Conservation (phyloP, 2,888 invertebrate genomes). For the Axea sp. region DNA sequence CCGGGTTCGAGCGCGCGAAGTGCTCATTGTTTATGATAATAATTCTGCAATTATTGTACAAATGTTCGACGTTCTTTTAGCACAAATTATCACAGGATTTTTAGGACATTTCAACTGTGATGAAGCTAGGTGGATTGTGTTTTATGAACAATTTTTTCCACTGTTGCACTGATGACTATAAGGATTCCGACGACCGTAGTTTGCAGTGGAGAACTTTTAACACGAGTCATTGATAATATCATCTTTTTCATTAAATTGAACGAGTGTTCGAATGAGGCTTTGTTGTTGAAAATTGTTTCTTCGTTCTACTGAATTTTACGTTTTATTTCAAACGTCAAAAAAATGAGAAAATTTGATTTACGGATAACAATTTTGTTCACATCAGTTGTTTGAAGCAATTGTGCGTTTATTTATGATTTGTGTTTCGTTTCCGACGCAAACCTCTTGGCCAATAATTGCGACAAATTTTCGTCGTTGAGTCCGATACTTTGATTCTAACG, state of each 20-base stretch:
- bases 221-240: no score
- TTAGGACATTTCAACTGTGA: conserved; percentile 32
- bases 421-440: background rate
- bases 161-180: conserved; percentile 22
- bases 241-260: no score
- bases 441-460: conserved; percentile 4
- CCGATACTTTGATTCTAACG: conserved; percentile 51
- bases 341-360: no score
- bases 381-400: no score
- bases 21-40: conserved; percentile 45
- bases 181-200: no score
- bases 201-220: no score
- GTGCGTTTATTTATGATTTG: no score
- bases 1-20: conserved; percentile 13
- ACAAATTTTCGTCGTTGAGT: conserved; percentile 16
- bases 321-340: no score
- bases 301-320: no score
- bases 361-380: no score
- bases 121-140: conserved; percentile 19
- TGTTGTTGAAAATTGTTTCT: no score
- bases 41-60: conserved; percentile 45
- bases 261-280: no score
- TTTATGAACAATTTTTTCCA: conserved; percentile 21
- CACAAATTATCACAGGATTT: conserved; percentile 17
- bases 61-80: conserved; percentile 34